Conservation (phyloP, 1,140 invertebrate species). For the Leptoteleia sp. region DNA sequence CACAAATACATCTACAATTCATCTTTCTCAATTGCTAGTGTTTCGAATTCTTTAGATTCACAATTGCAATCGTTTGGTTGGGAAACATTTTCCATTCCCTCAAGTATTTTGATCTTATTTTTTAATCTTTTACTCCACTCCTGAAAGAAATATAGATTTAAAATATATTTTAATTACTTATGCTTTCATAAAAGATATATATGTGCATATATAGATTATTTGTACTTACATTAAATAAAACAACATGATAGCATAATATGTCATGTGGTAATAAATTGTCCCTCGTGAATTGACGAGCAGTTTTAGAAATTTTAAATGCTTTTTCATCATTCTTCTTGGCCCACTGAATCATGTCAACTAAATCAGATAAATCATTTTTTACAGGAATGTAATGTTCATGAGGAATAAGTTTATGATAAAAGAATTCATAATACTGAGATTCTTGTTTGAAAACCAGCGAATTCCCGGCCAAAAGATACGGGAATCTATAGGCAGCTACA, state of each 20-base stretch:
- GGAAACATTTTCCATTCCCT: conserved; percentile 89
- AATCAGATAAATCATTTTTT: conserved; percentile 89
- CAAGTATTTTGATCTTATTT: conserved; percentile 83
- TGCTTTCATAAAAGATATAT: too few relatives aligned
- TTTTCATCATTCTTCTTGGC: conserved; percentile 89
- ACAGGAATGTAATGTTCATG: conserved; percentile 93
- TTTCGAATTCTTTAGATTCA: conserved; percentile 69
- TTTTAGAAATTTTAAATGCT: conserved; percentile 86
- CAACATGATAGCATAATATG: conserved; percentile 94
- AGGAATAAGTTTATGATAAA: conserved; percentile 89
- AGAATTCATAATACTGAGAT: conserved; percentile 96
- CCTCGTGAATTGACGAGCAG: conserved; percentile 88
- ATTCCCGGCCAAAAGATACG: conserved; percentile 93
- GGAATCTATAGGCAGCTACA: conserved; percentile 96
- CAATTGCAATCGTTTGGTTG: conserved; percentile 83
- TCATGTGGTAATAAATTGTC: conserved; percentile 91
- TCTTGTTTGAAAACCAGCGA: conserved; percentile 95
- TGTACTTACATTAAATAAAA: conserved; percentile 88
- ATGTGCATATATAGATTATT: too few relatives aligned
- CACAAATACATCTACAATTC: conserved; percentile 25
- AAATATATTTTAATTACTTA: too few relatives aligned
- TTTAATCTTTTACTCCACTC: conserved; percentile 88
- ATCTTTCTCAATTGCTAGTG: conserved; percentile 13
- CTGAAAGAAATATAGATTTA: conserved; percentile 80
- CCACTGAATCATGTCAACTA: conserved; percentile 91